A percentile compares a stretch with the other conserved stretches of the same genome.
phyloP scores from a whole-genome alignment of 2,113 vertebrate genomes.

The Bagarius yarrelli region DNA sequence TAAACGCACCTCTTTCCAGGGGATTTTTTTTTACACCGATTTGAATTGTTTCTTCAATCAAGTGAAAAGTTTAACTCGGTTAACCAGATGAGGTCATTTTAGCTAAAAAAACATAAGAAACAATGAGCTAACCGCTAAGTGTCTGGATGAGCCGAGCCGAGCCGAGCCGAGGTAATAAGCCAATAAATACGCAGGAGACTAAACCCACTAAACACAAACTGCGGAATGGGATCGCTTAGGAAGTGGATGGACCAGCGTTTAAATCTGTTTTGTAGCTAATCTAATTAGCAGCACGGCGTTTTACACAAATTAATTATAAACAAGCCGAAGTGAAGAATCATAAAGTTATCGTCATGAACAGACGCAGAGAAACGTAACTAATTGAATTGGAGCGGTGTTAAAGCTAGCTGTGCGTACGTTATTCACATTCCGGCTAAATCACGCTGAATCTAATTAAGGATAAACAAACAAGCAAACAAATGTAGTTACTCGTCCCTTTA shows the following conservation, averaged over 20 bases:
- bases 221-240: neutral
- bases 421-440: neutral
- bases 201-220: neutral
- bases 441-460: too few relatives aligned
- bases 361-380: neutral
- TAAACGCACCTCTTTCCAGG: constrained; percentile 67
- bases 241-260: neutral
- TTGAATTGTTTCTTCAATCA: constrained; percentile 63
- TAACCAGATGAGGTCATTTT: neutral
- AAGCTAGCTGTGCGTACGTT: neutral
- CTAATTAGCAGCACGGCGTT: neutral
- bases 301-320: neutral
- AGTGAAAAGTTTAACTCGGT: constrained; percentile 43
- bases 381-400: neutral
- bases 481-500: too few relatives aligned
- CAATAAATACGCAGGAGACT: neutral
- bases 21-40: constrained; percentile 59
- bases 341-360: neutral
- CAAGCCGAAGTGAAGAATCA: neutral
- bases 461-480: too few relatives aligned
- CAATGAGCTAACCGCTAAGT: neutral
- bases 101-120: neutral
- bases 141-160: neutral
- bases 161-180: neutral
- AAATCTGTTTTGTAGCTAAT: constrained; percentile 7